A percentile compares a stretch with the other conserved stretches of the same genome.
Evolutionary conservation across 2,113 vertebrate species (phyloP).

Genomic region (Oenanthe oenanthe): DNA sequence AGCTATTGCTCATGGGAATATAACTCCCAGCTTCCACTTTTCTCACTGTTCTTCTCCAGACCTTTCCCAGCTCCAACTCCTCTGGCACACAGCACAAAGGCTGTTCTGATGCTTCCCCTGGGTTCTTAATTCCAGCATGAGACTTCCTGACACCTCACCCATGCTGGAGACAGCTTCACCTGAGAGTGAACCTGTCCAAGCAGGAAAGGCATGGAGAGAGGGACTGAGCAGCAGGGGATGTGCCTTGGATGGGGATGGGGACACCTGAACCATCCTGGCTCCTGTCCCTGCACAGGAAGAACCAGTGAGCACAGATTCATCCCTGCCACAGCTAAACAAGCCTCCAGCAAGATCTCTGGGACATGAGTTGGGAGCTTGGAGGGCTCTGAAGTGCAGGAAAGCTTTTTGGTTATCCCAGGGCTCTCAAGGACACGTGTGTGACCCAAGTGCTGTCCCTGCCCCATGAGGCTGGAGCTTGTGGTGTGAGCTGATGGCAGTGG

Average conservation of each 20-base stretch:
- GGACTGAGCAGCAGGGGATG: background rate
- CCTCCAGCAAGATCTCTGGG: background rate
- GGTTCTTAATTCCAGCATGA: background rate
- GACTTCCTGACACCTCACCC: background rate
- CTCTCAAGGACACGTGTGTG: fast-evolving
- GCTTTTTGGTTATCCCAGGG: background rate
- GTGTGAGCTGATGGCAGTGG: background rate
- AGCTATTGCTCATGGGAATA: background rate
- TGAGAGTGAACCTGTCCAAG: background rate
- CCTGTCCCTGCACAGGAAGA: background rate
- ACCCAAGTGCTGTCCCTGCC: background rate
- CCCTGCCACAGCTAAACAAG: background rate
- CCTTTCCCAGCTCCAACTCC: background rate
- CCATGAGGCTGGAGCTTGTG: background rate
- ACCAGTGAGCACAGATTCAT: background rate
- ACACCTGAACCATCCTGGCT: background rate
- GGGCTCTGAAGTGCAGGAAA: background rate
- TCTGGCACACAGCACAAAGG: fast-evolving
- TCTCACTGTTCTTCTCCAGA: background rate
- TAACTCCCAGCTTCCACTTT: background rate
- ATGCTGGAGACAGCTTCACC: background rate
- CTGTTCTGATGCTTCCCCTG: background rate
- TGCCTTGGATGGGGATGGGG: background rate
- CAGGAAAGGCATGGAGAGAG: background rate
- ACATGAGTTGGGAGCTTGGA: background rate